Percentiles rank a stretch among this genome's conserved stretches.
phyloP scores from a whole-genome alignment of 1,140 invertebrate species.

The Dysdera silvatica region DNA sequence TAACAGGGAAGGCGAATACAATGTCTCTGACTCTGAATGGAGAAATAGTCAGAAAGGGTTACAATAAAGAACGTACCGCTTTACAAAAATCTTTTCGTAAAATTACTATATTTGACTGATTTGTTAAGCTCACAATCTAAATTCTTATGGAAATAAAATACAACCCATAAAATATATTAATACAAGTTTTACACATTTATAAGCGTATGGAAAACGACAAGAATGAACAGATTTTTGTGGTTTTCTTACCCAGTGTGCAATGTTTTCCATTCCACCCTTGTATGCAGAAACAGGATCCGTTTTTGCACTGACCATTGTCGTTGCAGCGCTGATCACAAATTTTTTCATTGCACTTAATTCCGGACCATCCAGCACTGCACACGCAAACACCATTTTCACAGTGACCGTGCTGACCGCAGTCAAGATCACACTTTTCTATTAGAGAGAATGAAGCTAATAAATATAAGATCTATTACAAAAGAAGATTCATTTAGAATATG shows the following conservation, averaged over 20 bases:
- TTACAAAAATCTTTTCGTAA: too few species aligned
- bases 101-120: too few species aligned
- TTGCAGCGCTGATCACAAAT: constrained; percentile 82
- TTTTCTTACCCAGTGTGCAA: constrained; percentile 21
- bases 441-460: too few species aligned
- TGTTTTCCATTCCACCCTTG: constrained; percentile 77
- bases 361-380: constrained; percentile 84
- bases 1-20: too few species aligned
- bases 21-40: too few species aligned
- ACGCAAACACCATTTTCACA: constrained; percentile 81
- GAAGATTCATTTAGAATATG: too few species aligned
- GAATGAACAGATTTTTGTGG: neutral
- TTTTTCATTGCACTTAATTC: constrained; percentile 70
- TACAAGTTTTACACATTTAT: too few species aligned
- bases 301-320: constrained; percentile 92
- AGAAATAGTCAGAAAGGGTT: too few species aligned
- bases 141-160: constrained; percentile 79
- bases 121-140: constrained; percentile 58
- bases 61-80: too few species aligned
- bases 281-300: constrained; percentile 91
- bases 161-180: constrained; percentile 77
- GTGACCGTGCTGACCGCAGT: constrained; percentile 80
- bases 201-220: too few species aligned
- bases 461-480: too few species aligned
- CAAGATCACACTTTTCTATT: constrained; percentile 76